Evolutionary conservation across 2,113 vertebrate genomes (phyloP), one percentile per base, ranked within the genome.

Genomic region (Cynoglossus semilaevis): DNA sequence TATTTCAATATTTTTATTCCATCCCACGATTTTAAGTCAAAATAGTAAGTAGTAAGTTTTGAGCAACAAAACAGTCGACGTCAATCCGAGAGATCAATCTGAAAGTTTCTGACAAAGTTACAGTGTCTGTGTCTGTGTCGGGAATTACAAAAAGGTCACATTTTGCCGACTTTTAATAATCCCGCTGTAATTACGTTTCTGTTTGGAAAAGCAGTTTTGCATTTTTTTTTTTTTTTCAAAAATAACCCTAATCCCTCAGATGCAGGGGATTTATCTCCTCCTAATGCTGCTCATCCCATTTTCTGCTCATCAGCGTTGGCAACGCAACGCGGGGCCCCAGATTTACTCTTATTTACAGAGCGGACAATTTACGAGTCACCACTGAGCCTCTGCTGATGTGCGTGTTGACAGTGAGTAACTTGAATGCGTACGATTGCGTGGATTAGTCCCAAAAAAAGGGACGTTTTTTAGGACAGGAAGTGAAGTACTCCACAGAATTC

Each of bases 231-330:
- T n/a, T n/a, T n/a, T n/a, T n/a, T n/a, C n/a, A n/a, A 88, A 87
- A 87, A 87, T 77, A 81, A 85, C 69, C 66, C 72, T 88, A 87
- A 88, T 90, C 83, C 85, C 73, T 83, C 80, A 80, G 81, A 86
- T 86, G 85, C 75, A 68, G 79, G 41, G 82, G 84, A 84, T 88
- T 88, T 88, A 87, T 88, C 82, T 78, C 46, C 56, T 71, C 62
- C 74, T 87, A 89, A 89, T 87, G 80, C 83, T 58, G 82, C 74
- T 88, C 83, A 88, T 88, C 87, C 80, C 72, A 83, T 89, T 89
- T 87, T 80, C 80, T 81, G 72, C 85, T 85, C 76, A 83, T 82
- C 85, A 83, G 56, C 73, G 78, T 81, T 82, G 81, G 78, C 77
- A 74, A 72, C 36, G 68, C 67, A 64, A n/a, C n/a, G n/a, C n/a